Evolutionary conservation across 92 coral and sea anemone species (phyloP), one percentile per base, ranked within the genome.

Genomic region (Palythoa grandis): DNA sequence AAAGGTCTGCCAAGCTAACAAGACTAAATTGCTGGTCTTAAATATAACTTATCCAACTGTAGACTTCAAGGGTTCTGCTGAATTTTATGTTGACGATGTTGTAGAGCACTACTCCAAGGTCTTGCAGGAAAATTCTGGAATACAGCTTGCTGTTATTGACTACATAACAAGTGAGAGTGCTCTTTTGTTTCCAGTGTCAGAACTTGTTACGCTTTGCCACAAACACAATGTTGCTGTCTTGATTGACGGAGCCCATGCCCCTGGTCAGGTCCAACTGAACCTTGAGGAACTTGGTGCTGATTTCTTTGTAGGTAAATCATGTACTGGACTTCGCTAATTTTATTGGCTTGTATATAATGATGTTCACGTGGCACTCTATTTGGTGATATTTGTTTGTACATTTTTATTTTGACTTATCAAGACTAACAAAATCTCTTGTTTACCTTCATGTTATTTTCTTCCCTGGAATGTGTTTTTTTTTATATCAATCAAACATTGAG

Each of bases 171-270:
- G 98, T 66, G 37, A 4, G 1, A 94, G 93, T 86, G 98, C 98
- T n/a, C 13, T 94, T 70, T 85, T 85, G 82, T 90, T 92, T 72
- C 98, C 98, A 7, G 88, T 94, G 48, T 63, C 86, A 76, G 87
- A 82, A 69, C 71, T 94, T 35, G 87, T 91, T 47, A 83, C 89
- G 57, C 93, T 92, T 43, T 94, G 98, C 66, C 98, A 78, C 74
- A 85, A 88, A 77, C 88, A 89, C 83, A 60, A 77, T 63, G 91
- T 88, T 20, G 53, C 89, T 88, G 98, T 90, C 66, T 88, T 94
- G 86, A 70, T 94, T 63, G 95, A 94, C 22, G 98, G 98, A 24
- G 98, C 98, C 5, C 98, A 94, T 86, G 92, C 98, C 24, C 98
- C 98, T 19, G 98, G 98, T 2, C 98, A 94, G 52, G 84, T 94